Evolutionary conservation across 2,888 invertebrate genomes (phyloP).

Genomic region (Eurytoma adleriae): DNA sequence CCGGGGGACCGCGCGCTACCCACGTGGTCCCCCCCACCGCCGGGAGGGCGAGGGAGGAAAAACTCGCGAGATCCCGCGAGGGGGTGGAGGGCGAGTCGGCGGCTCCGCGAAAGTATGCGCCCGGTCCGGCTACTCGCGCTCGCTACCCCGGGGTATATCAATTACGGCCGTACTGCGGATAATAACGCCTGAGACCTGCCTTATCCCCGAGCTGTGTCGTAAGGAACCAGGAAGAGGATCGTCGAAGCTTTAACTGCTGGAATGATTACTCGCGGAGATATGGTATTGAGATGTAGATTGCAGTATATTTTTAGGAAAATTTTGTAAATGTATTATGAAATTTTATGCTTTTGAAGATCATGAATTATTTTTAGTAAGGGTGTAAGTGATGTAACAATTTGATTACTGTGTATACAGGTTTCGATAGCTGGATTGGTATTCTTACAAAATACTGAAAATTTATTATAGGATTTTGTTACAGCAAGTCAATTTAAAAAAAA

Average conservation of each 20-base stretch:
- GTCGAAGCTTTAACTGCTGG: no score
- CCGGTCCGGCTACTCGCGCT: conserved; percentile 54
- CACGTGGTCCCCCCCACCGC: conserved; percentile 54
- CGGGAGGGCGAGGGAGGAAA: conserved; percentile 55
- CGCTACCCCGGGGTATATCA: conserved; percentile 57
- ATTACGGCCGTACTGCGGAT: conserved; percentile 62
- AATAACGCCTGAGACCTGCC: conserved; percentile 59
- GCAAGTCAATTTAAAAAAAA: no score
- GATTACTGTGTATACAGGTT: no score
- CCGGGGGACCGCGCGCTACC: conserved; percentile 60
- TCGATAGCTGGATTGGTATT: no score
- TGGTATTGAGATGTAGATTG: no score
- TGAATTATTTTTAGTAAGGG: no score
- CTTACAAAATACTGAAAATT: no score
- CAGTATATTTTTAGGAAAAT: no score
- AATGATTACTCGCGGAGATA: background rate
- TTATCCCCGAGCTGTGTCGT: conserved; percentile 12
- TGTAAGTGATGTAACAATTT: no score
- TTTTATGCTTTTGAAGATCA: no score
- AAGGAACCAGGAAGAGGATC: background rate
- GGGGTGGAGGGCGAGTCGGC: conserved; percentile 6
- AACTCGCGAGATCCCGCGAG: conserved; percentile 61
- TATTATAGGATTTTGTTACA: no score
- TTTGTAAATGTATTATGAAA: no score
- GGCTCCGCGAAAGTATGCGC: conserved; percentile 47